These are phyloP conservation scores for Centropristis striata DNA, from an alignment of 2,113 vertebrate genomes.

Conservation along the genomic window DNA sequence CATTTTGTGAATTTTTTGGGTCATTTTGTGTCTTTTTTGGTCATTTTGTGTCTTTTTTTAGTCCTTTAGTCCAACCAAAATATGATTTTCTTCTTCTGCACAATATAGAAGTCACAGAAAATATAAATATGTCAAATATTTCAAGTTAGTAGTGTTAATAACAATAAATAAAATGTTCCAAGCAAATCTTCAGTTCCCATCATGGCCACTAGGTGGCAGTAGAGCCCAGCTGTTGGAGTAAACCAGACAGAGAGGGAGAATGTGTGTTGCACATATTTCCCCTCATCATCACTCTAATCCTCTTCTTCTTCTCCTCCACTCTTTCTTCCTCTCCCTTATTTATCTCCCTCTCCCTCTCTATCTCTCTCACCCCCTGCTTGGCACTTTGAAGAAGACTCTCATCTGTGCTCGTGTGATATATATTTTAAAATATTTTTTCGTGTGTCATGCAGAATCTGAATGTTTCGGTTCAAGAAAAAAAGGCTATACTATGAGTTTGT, in stretches of 20 bases:
- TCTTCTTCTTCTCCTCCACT: neutral
- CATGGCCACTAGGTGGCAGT: slow-evolving; percentile 30
- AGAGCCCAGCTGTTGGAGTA: slow-evolving; percentile 26
- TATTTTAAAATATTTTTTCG: slow-evolving; percentile 16
- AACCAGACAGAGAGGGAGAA: neutral
- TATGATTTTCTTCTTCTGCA: too few relatives aligned
- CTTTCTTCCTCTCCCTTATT: neutral
- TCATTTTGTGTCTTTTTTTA: too few relatives aligned
- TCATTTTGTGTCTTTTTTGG: too few relatives aligned
- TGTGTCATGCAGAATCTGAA: neutral
- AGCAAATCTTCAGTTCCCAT: neutral
- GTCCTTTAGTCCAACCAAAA: too few relatives aligned
- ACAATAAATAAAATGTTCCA: neutral
- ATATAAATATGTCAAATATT: neutral
- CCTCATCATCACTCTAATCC: neutral
- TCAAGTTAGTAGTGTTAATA: neutral
- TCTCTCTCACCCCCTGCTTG: slow-evolving; percentile 5
- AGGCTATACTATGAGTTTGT: neutral
- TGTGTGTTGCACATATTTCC: neutral
- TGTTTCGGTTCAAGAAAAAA: neutral
- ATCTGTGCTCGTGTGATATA: slow-evolving; percentile 3
- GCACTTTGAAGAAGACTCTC: slow-evolving; percentile 23
- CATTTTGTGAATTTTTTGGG: too few relatives aligned
- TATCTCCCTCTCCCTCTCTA: neutral
- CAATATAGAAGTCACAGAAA: neutral